Evolutionary conservation across 2,797 vertebrate genomes (phyloP).

Genomic region (Moxostoma hubbsi): DNA sequence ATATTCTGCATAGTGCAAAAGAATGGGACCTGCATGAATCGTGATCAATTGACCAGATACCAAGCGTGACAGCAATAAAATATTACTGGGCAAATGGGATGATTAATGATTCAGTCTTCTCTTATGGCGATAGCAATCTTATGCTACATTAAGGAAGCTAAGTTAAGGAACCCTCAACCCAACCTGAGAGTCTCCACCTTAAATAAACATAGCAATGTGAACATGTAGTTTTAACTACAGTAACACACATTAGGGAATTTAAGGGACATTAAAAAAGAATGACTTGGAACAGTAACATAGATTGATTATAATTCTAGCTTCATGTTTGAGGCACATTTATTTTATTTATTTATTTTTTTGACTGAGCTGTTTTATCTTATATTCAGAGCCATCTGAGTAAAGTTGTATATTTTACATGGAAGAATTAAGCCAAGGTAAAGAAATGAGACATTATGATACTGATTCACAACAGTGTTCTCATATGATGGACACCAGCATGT

Average conservation of each 20-base stretch:
- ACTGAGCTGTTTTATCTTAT: not conserved
- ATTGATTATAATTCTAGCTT: not conserved
- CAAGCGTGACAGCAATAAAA: not conserved
- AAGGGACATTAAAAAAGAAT: not conserved
- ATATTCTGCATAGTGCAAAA: not conserved
- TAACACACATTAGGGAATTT: not conserved
- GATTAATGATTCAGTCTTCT: not conserved
- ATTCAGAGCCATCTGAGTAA: no score
- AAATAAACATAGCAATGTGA: not conserved
- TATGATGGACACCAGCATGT: no score
- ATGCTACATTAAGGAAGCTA: not conserved
- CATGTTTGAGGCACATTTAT: no score
- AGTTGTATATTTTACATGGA: no score
- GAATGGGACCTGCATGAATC: not conserved
- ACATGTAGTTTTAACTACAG: not conserved
- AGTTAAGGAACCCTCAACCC: not conserved
- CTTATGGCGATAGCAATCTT: not conserved
- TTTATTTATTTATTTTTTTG: no score
- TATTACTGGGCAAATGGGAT: not conserved
- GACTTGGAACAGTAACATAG: not conserved
- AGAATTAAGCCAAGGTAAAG: no score
- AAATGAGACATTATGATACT: no score
- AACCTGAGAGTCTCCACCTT: conserved; percentile 1
- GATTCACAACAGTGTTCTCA: no score
- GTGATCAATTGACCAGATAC: not conserved